A percentile compares a stretch with the other conserved stretches of the same genome.
Conservation (phyloP, 2,113 vertebrate species). For the Zosterops borbonicus region DNA sequence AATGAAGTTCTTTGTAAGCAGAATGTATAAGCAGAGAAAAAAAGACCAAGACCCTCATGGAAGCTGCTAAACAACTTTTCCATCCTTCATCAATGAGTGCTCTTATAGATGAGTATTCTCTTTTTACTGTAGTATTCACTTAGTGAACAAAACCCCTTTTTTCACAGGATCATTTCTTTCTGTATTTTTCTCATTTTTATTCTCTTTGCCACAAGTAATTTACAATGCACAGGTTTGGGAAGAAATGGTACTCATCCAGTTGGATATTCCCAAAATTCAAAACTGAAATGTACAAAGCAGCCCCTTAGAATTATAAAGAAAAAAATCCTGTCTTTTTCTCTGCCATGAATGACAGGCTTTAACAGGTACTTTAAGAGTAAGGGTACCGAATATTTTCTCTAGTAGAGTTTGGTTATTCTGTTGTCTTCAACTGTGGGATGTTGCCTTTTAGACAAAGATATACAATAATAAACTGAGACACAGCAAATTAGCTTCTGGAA, state of each 20-base stretch:
- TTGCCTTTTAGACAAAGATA: neutral
- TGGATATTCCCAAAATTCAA: neutral
- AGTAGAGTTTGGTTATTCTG: neutral
- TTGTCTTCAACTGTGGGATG: neutral
- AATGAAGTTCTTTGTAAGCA: neutral
- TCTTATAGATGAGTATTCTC: neutral
- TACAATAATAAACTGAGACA: neutral
- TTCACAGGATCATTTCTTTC: neutral
- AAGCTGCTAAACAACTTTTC: neutral
- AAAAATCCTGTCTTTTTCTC: neutral
- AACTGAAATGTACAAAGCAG: neutral
- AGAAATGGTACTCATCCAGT: neutral
- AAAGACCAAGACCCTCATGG: neutral
- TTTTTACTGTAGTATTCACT: neutral
- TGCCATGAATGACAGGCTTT: neutral
- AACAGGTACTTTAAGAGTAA: neutral
- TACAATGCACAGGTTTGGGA: neutral
- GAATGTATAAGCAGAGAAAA: neutral
- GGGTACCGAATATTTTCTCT: neutral
- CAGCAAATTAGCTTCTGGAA: neutral
- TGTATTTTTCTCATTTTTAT: neutral
- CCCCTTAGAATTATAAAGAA: neutral
- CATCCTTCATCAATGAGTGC: neutral
- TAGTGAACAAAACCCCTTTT: neutral
- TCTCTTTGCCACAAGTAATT: neutral